Evolutionary conservation across 2,888 invertebrate species (phyloP).

Genomic region (Hololepta plana): DNA sequence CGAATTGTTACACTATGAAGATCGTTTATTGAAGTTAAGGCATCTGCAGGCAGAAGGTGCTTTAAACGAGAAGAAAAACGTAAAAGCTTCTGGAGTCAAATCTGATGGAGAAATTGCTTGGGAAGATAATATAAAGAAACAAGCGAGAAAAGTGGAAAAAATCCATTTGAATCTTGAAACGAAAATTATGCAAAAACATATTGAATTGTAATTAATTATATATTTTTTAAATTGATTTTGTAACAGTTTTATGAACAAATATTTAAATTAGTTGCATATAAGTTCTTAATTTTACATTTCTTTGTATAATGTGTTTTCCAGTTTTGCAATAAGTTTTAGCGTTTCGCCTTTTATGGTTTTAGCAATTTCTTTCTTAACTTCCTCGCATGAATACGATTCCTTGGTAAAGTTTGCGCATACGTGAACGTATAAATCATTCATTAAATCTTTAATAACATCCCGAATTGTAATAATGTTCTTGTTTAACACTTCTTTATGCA

Average conservation of each 20-base stretch:
- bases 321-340: too few species aligned
- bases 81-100: conserved; percentile 41
- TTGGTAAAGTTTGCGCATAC: too few species aligned
- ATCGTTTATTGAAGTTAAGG: conserved; percentile 63
- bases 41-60: conserved; percentile 69
- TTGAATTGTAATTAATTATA: conserved; percentile 41
- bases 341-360: too few species aligned
- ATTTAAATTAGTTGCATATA: background rate
- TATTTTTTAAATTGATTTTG: background rate
- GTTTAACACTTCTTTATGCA: too few species aligned
- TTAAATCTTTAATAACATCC: too few species aligned
- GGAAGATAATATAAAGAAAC: conserved; percentile 67
- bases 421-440: too few species aligned
- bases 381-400: too few species aligned
- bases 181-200: conserved; percentile 56
- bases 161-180: conserved; percentile 62
- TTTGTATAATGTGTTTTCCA: background rate
- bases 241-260: background rate
- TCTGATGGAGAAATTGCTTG: conserved; percentile 42
- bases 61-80: conserved; percentile 42
- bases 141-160: conserved; percentile 69
- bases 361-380: too few species aligned
- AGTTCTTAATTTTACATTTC: background rate
- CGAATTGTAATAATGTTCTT: too few species aligned
- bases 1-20: conserved; percentile 77